A percentile compares a stretch with the other conserved stretches of the same genome.
Evolutionary conservation across 2,113 vertebrate genomes (phyloP).

Genomic region (Callorhinus ursinus): DNA sequence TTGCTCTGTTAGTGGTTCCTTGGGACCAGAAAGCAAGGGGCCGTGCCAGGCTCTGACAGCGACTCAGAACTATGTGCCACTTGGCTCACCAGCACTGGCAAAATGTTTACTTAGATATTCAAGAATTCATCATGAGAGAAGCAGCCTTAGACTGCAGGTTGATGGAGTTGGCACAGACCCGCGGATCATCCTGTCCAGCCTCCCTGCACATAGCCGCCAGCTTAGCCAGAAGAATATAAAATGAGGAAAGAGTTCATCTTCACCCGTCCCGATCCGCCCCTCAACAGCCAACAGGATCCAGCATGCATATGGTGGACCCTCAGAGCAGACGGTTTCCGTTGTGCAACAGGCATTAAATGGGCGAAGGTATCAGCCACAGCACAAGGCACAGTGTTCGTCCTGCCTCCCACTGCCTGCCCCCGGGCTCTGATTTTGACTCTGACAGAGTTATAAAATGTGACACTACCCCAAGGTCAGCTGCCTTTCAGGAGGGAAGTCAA

Average conservation of each 20-base stretch:
- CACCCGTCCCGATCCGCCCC: neutral
- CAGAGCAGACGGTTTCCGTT: accelerated
- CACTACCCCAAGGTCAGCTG: neutral
- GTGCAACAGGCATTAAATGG: accelerated
- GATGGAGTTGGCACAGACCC: neutral
- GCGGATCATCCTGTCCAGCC: accelerated
- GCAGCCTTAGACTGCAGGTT: neutral
- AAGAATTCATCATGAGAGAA: neutral
- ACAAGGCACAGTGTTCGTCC: too few species aligned
- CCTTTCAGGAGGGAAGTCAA: neutral
- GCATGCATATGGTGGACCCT: neutral
- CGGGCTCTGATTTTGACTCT: accelerated
- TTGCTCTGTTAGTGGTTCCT: neutral
- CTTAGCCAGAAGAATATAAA: neutral
- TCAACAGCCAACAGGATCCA: neutral
- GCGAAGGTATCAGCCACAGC: accelerated
- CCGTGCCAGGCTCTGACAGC: neutral
- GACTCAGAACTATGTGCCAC: neutral
- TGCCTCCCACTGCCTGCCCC: too few species aligned
- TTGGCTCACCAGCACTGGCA: neutral
- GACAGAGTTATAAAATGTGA: accelerated
- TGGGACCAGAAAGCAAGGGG: neutral
- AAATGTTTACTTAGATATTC: neutral
- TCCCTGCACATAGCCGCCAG: neutral
- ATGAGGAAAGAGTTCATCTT: neutral